Evolutionary conservation across 2,888 invertebrate genomes (phyloP), one percentile per base, ranked within the genome.

Genomic region (Cephus pygmeus): DNA sequence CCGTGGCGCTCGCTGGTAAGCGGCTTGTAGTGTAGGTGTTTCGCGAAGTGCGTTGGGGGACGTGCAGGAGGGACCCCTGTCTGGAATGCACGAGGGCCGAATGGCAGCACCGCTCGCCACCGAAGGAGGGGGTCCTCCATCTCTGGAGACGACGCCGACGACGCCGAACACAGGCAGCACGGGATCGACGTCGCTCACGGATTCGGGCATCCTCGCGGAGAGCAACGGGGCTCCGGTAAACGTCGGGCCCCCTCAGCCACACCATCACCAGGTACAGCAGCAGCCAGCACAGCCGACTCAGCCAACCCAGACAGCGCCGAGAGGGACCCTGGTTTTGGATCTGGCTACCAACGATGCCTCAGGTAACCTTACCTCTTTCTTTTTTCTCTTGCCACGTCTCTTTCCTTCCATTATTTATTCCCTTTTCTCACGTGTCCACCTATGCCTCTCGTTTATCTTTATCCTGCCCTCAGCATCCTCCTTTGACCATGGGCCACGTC

Each of bases 61-160:
- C 36, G 75, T 34, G 75, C 75, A 40, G 36, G 75, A 40, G 75
- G 75, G n/a, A 40, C 40, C 75, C 33, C 75, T 40, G 35, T 40
- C 81, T 85, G 87, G 85, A 83, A 90, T 88, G 88, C 89, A 88
- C 86, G 88, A 90, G 86, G 87, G 83, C 84, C 87, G 88, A 89
- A 90, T 91, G 90, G 88, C 88, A 88, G 85, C 87, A 81, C 82
- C 82, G 73, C 77, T 83, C 71, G 83, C 81, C 82, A 83, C 71
- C 33, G 71, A 71, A 34, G 74, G 74, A 74, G 36, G 74, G 74
- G 74, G 74, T 30, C 74, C 74, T 35, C 33, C 34, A 30, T 15
- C n/a, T 74, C 74, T 36, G 33, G 74, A 36, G 74, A 33, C 33
- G 34, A 74, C 31, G 33, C 74, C 34, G 35, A 30, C 81, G 23